Evolutionary conservation across 2,888 invertebrate species (phyloP), one percentile per base, ranked within the genome.

Genomic region (Alsophila aescularia): DNA sequence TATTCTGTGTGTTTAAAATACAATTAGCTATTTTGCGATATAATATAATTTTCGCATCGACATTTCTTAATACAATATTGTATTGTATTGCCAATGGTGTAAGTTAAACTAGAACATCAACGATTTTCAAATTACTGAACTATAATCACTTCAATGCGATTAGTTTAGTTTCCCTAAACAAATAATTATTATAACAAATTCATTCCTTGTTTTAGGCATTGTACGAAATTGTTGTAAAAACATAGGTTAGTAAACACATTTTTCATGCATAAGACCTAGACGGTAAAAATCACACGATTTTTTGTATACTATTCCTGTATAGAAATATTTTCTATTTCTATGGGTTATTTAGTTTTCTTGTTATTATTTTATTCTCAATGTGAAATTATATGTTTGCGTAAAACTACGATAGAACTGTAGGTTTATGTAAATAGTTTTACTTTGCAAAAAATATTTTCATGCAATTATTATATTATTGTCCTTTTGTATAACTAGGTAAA

Each of bases 381-480:
- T 78, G 68, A 74, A 78, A 72, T 72, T 75, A 72, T 69, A 72
- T 72, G 67, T 72, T 77, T 73, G 77, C 72, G 72, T 79, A 77
- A 76, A 73, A 69, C 72, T 80, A 80, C 80, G 55, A 35, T 58
- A 52, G 71, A 78, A 77, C 69, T 72, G 74, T 84, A 82, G 79
- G 77, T 78, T 83, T 84, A 81, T 88, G 87, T 89, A 88, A 84
- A 89, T 89, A 89, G 81, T 76, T 81, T 80, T 81, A 80, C 80
- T 81, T 83, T 74, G 71, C 73, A 73, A 69, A 62, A 66, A 74
- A 72, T 71, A 68, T 64, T 36, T 75, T 75, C 61, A 70, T 69
- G 71, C 72, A 77, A 75, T 66, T 70, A 69, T 68, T 69, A 41
- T 39, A 31, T 29, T 8, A n/a, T 10, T 55, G 43, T 57, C 42